Conservation (phyloP, 1,140 invertebrate species). For the Copidosoma floridanum region DNA sequence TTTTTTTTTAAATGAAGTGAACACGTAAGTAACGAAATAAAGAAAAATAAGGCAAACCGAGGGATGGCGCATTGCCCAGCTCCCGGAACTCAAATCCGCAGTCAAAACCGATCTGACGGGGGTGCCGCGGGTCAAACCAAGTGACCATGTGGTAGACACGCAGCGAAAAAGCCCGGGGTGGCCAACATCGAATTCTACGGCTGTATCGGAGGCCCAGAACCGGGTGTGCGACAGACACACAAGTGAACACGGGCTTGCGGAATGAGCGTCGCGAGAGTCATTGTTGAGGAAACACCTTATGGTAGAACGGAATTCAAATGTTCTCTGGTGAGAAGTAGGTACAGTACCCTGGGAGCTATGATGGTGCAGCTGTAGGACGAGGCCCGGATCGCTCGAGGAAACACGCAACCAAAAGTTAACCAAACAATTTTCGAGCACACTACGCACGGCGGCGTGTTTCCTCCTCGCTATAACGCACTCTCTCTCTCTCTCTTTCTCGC, state of each 20-base stretch:
- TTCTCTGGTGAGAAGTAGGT: too few species aligned
- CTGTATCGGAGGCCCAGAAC: too few species aligned
- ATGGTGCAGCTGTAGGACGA: not conserved
- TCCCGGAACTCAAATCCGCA: not conserved
- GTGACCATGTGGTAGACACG: constrained; percentile 36
- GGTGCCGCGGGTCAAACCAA: not conserved
- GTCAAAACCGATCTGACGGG: not conserved
- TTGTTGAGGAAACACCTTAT: too few species aligned
- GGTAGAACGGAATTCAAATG: too few species aligned
- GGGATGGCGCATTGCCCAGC: not conserved
- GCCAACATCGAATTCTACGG: too few species aligned
- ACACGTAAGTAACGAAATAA: not conserved
- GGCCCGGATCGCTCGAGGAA: not conserved
- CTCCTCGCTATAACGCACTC: too few species aligned
- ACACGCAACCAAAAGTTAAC: constrained; percentile 4
- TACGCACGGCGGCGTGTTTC: constrained; percentile 21
- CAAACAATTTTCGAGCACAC: constrained; percentile 14
- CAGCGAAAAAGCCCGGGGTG: not conserved
- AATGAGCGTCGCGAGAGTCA: too few species aligned
- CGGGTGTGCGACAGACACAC: too few species aligned
- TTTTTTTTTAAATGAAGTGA: not conserved
- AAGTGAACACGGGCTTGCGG: too few species aligned
- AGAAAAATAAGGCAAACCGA: not conserved
- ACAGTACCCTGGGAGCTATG: too few species aligned
- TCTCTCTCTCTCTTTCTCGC: not conserved